Evolutionary conservation across 2,797 vertebrate species (phyloP), one percentile per base, ranked within the genome.

Genomic region (Fratercula arctica): DNA sequence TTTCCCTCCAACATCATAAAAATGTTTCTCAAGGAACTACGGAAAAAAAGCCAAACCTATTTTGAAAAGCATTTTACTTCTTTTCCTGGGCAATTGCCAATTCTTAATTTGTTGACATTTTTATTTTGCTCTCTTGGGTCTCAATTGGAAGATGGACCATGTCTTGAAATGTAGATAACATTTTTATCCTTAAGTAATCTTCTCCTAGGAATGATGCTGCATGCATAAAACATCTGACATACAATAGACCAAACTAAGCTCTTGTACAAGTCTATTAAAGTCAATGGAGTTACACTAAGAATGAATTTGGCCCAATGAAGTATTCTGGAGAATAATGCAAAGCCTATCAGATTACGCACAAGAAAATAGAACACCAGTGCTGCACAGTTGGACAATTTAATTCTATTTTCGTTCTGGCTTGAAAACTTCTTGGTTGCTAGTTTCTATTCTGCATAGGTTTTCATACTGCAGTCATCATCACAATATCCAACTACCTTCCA

Each of bases 151-250:
- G 59, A 88, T n/a, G 73, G 75, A 90, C 50, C 16, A 45, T 66
- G 45, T 77, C 70, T 87, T 85, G 66, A 91, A 89, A 90, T 3
- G 7, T 18, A 61, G 53, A 51, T 85, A 91, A 75, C 15, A 39
- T 73, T 91, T 88, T 90, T 78, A 84, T 91, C 57, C 84, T 75
- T n/a, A 88, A 86, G 20, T 60, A 73, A 81, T 73, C 81, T 92
- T 88, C 63, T 91, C 50, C 69, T 70, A 67, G 59, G n/a, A 94
- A 50, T 82, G 59, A 73, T 77, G 54, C 50, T 87, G 73, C 70
- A 67, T 67, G n/a, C 60, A 83, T 89, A 89, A 89, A 80, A 70
- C 28, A 45, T 74, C 46, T 54, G 73, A 46, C 29, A 54, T 26
- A 68, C 31, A 91, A 75, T 13, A 89, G 68, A 74, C 16, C 28